A percentile compares a stretch with the other conserved stretches of the same genome.
phyloP scores from a whole-genome alignment of 2,113 vertebrate genomes.

The Amphiprion ocellaris region DNA sequence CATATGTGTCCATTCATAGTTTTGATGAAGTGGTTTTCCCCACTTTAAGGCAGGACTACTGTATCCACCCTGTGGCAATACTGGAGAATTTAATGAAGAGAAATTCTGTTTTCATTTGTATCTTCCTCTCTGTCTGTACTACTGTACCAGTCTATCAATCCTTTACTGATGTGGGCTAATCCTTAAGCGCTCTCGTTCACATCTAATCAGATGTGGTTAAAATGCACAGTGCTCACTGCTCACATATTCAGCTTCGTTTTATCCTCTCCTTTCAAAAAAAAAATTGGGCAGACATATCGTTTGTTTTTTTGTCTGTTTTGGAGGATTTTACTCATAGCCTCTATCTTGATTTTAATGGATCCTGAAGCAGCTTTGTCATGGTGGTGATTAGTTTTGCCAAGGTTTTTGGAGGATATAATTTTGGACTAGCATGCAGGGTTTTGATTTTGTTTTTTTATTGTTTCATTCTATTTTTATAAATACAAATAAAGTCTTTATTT shows the following conservation, averaged over 20 bases:
- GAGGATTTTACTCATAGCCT: background rate
- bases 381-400: background rate
- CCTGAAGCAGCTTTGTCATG: no score
- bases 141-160: slow-evolving; percentile 3
- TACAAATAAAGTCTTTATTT: no score
- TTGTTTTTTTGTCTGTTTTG: background rate
- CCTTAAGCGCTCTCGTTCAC: slow-evolving; percentile 34
- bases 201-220: slow-evolving; percentile 33
- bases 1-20: no score
- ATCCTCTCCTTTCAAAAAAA: slow-evolving; percentile 34
- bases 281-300: slow-evolving; percentile 23
- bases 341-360: background rate
- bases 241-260: slow-evolving; percentile 19
- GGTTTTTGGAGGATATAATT: background rate
- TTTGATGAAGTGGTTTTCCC: background rate
- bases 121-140: background rate
- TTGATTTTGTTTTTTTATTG: no score
- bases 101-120: slow-evolving; percentile 11
- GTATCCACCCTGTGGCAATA: background rate
- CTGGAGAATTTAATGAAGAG: background rate
- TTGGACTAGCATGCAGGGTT: no score
- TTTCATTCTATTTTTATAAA: no score
- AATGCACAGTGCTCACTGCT: slow-evolving; percentile 6
- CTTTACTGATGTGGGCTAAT: slow-evolving; percentile 34
- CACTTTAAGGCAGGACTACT: slow-evolving; percentile 5